Percentiles rank a stretch among this genome's conserved stretches.
Evolutionary conservation across 2,113 vertebrate genomes (phyloP).

Genomic region (Leuciscus idus): DNA sequence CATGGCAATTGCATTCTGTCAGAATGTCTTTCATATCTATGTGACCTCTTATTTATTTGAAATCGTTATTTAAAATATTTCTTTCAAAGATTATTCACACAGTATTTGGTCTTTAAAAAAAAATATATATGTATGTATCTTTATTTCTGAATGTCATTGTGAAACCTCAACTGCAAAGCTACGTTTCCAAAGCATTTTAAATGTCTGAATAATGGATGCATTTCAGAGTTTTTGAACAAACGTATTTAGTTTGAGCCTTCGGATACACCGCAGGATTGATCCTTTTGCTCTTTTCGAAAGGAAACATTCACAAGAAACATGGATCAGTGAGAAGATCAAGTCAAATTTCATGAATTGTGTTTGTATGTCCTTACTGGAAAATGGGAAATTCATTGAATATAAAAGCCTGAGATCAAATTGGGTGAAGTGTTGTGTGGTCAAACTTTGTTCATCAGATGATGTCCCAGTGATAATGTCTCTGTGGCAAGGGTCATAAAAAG

Average conservation of each 20-base stretch:
- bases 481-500: constrained; percentile 15
- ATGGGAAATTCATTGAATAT: background rate
- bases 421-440: constrained; percentile 7
- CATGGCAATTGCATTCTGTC: constrained; percentile 65
- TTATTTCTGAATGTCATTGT: constrained; percentile 57
- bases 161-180: constrained; percentile 74
- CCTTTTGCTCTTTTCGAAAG: background rate
- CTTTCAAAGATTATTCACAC: constrained; percentile 69
- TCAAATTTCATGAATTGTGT: constrained; percentile 7
- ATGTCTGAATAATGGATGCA: constrained; percentile 47
- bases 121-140: constrained; percentile 13
- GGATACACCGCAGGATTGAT: constrained; percentile 15
- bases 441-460: constrained; percentile 27
- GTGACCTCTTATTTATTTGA: constrained; percentile 76
- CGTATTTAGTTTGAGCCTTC: background rate
- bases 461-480: constrained; percentile 19
- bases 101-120: constrained; percentile 69
- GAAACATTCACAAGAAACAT: background rate
- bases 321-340: background rate
- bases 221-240: constrained; percentile 10
- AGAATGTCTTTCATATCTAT: constrained; percentile 73
- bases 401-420: constrained; percentile 6
- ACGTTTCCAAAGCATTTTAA: constrained; percentile 76
- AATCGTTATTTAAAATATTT: constrained; percentile 74
- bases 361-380: constrained; percentile 11